These are phyloP conservation scores for Neotoxoptera formosana DNA, from an alignment of 1,140 invertebrate species.

Conservation along the genomic window DNA sequence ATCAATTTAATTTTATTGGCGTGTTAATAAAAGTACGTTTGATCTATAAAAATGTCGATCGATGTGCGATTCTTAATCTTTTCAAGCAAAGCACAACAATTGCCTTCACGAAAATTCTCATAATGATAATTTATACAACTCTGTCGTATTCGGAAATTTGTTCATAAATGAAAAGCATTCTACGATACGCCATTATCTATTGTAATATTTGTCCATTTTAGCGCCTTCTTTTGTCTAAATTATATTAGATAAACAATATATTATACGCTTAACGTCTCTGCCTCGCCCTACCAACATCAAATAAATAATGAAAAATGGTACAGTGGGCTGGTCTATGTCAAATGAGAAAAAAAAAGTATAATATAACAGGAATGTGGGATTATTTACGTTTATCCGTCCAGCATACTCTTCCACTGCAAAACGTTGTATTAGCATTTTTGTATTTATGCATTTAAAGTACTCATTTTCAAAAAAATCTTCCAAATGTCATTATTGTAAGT, in stretches of 20 bases:
- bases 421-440: background rate
- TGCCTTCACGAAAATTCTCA: background rate
- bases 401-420: background rate
- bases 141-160: background rate
- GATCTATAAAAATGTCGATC: background rate
- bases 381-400: background rate
- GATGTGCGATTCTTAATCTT: background rate
- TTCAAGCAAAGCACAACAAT: background rate
- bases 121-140: constrained; percentile 6
- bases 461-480: background rate
- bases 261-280: background rate
- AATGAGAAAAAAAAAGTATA: background rate
- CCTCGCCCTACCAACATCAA: background rate
- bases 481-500: constrained; percentile 19
- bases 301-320: constrained; percentile 33
- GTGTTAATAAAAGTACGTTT: background rate
- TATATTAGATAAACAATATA: constrained; percentile 27
- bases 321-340: too few relatives aligned
- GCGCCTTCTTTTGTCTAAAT: background rate
- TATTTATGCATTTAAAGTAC: background rate
- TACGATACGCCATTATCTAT: background rate
- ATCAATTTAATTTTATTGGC: background rate
- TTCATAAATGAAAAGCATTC: constrained; percentile 17
- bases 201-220: constrained; percentile 9
- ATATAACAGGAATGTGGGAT: background rate